phyloP scores from a whole-genome alignment of 2,888 invertebrate species.

The Lycocerus yunnanus region DNA sequence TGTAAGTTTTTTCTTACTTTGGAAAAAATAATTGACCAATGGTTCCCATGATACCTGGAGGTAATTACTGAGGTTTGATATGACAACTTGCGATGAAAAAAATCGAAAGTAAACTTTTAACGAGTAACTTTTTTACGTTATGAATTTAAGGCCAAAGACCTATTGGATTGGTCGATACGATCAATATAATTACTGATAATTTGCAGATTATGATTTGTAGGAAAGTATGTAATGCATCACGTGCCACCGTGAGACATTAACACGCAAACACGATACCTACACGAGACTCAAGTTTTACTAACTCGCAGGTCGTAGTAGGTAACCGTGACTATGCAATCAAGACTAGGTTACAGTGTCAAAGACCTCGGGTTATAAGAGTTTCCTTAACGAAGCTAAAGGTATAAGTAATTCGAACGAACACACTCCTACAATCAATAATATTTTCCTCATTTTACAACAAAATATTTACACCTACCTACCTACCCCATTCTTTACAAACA shows the following conservation, averaged over 20 bases:
- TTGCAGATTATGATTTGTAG: slow-evolving; percentile 39
- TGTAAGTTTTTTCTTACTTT: not conserved
- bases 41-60: not conserved
- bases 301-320: slow-evolving; percentile 19
- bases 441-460: not conserved
- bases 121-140: not conserved
- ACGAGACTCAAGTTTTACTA: slow-evolving; percentile 31
- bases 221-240: slow-evolving; percentile 33
- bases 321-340: slow-evolving; percentile 34
- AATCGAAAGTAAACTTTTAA: not conserved
- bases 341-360: slow-evolving; percentile 45
- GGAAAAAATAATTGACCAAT: not conserved
- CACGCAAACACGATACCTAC: slow-evolving; percentile 37
- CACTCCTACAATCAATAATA: slow-evolving; percentile 24
- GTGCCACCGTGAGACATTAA: slow-evolving; percentile 25
- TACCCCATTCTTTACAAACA: not conserved
- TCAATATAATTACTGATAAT: slow-evolving; percentile 36
- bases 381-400: slow-evolving; percentile 22
- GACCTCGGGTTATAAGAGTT: slow-evolving; percentile 37
- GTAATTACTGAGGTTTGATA: not conserved
- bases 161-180: slow-evolving; percentile 30
- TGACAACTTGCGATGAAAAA: not conserved
- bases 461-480: not conserved
- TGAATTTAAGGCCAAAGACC: slow-evolving; percentile 34
- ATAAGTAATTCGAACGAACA: slow-evolving; percentile 17